Evolutionary conservation across 2,888 invertebrate species (phyloP).

Genomic region (Ormia ochracea): DNA sequence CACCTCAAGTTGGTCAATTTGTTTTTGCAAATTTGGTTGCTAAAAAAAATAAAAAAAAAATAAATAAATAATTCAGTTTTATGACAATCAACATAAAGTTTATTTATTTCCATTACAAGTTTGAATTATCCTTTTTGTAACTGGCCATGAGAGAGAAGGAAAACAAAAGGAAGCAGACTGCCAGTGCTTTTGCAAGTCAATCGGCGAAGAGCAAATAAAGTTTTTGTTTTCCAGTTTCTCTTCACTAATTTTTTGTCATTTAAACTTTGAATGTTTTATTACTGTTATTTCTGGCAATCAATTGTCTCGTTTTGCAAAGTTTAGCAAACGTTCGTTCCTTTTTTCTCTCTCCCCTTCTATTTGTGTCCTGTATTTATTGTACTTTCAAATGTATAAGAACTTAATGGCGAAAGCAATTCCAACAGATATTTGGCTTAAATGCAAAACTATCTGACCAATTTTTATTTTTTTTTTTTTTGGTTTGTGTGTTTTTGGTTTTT

Average conservation of each 20-base stretch:
- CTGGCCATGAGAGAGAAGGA: background rate
- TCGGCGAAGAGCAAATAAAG: constrained; percentile 3
- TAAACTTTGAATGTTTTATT: constrained; percentile 48
- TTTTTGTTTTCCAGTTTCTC: background rate
- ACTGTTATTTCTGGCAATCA: constrained; percentile 55
- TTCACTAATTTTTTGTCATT: constrained; percentile 10
- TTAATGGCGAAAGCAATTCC: background rate
- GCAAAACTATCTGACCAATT: constrained; percentile 15
- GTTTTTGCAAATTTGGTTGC: background rate
- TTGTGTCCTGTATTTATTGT: background rate
- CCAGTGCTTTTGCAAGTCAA: background rate
- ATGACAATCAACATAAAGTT: constrained; percentile 16
- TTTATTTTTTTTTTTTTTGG: background rate
- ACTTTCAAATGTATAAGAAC: background rate
- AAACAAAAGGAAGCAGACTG: background rate
- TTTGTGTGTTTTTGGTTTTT: background rate
- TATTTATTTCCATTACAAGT: constrained; percentile 3
- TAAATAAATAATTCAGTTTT: constrained; percentile 12
- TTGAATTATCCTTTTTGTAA: background rate
- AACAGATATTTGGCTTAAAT: constrained; percentile 13
- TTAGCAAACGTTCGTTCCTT: constrained; percentile 22
- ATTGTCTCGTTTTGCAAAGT: constrained; percentile 53
- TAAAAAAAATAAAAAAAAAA: too few species aligned
- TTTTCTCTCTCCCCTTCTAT: background rate
- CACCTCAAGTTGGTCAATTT: background rate